Conservation (phyloP, 1,140 invertebrate species). For the Drosophila sturtevanti region DNA sequence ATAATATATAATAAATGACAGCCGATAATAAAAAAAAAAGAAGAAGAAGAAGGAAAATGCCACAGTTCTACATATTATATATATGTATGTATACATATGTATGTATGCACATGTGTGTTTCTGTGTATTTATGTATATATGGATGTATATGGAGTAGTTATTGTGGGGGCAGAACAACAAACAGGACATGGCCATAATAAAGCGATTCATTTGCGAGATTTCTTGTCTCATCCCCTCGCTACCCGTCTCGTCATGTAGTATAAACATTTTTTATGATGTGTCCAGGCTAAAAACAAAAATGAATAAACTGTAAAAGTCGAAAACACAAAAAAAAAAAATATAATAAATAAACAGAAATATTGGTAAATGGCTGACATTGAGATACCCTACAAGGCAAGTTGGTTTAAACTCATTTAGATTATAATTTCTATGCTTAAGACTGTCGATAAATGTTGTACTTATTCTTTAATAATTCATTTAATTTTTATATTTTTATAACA, state of each 20-base stretch:
- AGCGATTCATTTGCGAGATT: constrained; percentile 69
- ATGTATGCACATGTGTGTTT: not conserved
- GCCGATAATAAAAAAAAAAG: constrained; percentile 60
- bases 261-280: constrained; percentile 7
- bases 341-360: too few species aligned
- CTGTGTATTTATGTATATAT: too few species aligned
- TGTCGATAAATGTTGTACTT: too few species aligned
- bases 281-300: not conserved
- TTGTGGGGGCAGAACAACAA: constrained; percentile 24
- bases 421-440: too few species aligned
- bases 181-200: constrained; percentile 55
- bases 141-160: not conserved
- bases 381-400: too few species aligned
- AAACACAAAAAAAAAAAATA: constrained; percentile 10
- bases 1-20: constrained; percentile 58
- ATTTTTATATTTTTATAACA: too few species aligned
- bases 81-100: constrained; percentile 4
- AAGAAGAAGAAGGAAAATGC: constrained; percentile 22
- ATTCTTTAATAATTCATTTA: too few species aligned
- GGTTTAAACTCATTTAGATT: too few species aligned
- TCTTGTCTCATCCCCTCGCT: not conserved
- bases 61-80: constrained; percentile 32
- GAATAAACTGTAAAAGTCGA: constrained; percentile 23
- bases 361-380: too few species aligned
- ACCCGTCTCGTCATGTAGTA: constrained; percentile 19